Conservation (phyloP, 1,140 invertebrate genomes). For the Sminthurinus signatus region DNA sequence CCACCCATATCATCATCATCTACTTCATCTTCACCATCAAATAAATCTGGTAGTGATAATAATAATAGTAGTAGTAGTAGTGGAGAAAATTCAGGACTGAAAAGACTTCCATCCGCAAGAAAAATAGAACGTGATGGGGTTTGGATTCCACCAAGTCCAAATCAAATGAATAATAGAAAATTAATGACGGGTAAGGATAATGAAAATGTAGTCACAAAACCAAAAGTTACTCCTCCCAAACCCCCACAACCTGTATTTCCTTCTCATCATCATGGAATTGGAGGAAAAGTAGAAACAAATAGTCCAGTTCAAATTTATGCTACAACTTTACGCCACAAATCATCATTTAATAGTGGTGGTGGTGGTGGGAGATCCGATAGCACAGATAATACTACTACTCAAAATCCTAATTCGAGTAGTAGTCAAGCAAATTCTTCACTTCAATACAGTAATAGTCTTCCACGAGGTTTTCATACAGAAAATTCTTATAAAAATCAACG, state of each 20-base stretch:
- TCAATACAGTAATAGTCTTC: slow-evolving; percentile 25
- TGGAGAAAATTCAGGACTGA: not conserved
- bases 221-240: slow-evolving; percentile 26
- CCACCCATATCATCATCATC: not conserved
- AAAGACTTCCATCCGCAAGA: not conserved
- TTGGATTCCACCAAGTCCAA: slow-evolving; percentile 32
- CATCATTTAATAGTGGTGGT: slow-evolving; percentile 26
- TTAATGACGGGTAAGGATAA: not conserved
- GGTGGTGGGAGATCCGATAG: not conserved
- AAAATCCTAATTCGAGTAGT: not conserved
- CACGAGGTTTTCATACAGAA: slow-evolving; percentile 33
- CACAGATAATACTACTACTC: not conserved
- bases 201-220: no score
- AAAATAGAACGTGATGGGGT: slow-evolving; percentile 33
- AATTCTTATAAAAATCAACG: slow-evolving; percentile 26
- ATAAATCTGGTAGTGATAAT: no score
- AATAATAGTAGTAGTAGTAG: no score
- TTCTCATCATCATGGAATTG: not conserved
- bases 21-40: not conserved
- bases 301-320: not conserved
- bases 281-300: not conserved
- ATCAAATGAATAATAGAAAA: slow-evolving; percentile 28
- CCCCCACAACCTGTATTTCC: slow-evolving; percentile 27
- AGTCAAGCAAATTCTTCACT: not conserved
- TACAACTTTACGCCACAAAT: slow-evolving; percentile 29